These are phyloP conservation scores for Brachionus manjavacas DNA, from an alignment of 1,140 invertebrate species.

Conservation along the genomic window DNA sequence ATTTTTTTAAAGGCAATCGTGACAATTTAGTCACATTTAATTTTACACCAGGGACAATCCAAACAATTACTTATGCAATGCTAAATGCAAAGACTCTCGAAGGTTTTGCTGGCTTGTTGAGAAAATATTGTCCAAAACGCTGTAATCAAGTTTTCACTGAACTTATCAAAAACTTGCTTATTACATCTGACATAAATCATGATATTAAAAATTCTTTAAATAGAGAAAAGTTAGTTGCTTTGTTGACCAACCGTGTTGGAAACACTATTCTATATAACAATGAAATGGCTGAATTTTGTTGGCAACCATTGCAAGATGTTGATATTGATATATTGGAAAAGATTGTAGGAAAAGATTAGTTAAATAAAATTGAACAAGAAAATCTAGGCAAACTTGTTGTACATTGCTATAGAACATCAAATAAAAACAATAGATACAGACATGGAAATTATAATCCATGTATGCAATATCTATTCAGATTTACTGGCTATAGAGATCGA, in stretches of 20 bases:
- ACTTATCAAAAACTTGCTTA: slow-evolving; percentile 18
- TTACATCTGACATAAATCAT: neutral
- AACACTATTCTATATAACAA: neutral
- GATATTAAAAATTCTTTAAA: neutral
- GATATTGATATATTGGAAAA: neutral
- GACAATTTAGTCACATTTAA: slow-evolving; percentile 6
- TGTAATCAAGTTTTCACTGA: neutral
- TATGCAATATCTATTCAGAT: neutral
- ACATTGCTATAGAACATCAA: neutral
- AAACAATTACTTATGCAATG: neutral
- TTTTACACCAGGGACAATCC: slow-evolving; percentile 27
- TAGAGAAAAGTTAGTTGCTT: slow-evolving; percentile 12
- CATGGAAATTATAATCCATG: slow-evolving; percentile 29
- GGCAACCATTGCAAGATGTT: slow-evolving; percentile 8
- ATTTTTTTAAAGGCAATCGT: slow-evolving; percentile 5
- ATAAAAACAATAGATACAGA: neutral
- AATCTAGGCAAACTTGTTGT: neutral
- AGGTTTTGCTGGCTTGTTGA: slow-evolving; percentile 26
- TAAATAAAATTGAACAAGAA: slow-evolving; percentile 14
- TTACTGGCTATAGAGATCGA: slow-evolving; percentile 25
- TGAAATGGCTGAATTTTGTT: slow-evolving; percentile 14
- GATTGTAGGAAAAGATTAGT: neutral
- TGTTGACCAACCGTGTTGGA: slow-evolving; percentile 4
- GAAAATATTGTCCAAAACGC: slow-evolving; percentile 36
- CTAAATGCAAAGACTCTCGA: slow-evolving; percentile 12